Evolutionary conservation across 1,140 invertebrate species (phyloP), one percentile per base, ranked within the genome.

Genomic region (Cheumatopsyche charites): DNA sequence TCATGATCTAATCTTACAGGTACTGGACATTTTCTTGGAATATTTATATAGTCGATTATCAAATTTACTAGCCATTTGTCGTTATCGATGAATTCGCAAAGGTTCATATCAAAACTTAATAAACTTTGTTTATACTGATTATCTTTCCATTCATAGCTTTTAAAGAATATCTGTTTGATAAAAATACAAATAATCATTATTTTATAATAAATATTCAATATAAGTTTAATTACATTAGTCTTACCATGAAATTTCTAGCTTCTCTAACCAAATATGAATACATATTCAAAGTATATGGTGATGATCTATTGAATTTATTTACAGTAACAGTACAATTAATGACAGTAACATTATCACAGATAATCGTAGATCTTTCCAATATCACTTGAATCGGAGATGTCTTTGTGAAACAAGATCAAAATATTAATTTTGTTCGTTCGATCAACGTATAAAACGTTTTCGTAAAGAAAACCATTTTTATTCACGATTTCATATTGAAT

Each of bases 51-150:
- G 1, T 21, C 2, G 7, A 6, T 15, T 17, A 66, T 15, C 23
- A 66, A 23, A 1, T 1, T 17, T 17, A 66, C 9, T 21, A 66
- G 9, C 41, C 41, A 66, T 23, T 47, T 45, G 1, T 45, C 63
- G 5, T 29, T 13, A 15, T 17, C 9, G 4, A 66, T 19, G 17
- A 66, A 43, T 23, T 47, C 41, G 21, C 63, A 66, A 13, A 66
- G 2, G 11, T 11, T n/a, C 21, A 47, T 17, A 13, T 66, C 63
- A n/a, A 47, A 66, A 9, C 13, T 13, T 17, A 66, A 45, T 9
- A 66, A 23, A 17, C 63, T 66, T 45, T 66, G 36, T 26, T 66
- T 66, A 21, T 23, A 66, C 47, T 66, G 63, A 47, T 66, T 66
- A 45, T 25, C 23, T 25, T 66, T 66, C 63, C 63, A 66, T 21